Evolutionary conservation across 2,113 vertebrate species (phyloP).

Genomic region (Cyrtonyx montezumae): DNA sequence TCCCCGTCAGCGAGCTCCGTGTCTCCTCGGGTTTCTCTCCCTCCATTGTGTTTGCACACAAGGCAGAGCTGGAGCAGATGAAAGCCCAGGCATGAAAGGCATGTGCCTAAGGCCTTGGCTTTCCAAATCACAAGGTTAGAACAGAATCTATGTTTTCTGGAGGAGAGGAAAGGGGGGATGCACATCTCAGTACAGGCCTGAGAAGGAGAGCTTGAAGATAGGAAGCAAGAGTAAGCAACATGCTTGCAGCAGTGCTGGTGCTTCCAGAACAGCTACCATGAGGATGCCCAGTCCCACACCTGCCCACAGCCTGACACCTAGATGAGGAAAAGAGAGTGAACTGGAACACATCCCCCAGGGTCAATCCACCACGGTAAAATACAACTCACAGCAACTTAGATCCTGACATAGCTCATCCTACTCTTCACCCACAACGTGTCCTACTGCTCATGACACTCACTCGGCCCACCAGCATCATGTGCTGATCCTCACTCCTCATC

Average conservation of each 20-base stretch:
- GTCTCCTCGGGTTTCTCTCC: slow-evolving; percentile 47
- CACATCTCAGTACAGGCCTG: not conserved
- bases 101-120: slow-evolving; percentile 65
- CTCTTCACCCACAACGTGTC: not conserved
- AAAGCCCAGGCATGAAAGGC: slow-evolving; percentile 59
- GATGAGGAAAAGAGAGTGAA: not conserved
- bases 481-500: not conserved
- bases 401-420: not conserved
- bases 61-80: not conserved
- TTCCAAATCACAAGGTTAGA: slow-evolving; percentile 25
- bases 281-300: not conserved
- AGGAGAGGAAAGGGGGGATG: not conserved
- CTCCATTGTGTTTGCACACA: slow-evolving; percentile 6
- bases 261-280: not conserved
- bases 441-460: not conserved
- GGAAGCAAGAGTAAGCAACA: not conserved
- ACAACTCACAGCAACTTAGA: slow-evolving; percentile 11
- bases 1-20: not conserved
- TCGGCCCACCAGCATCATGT: not conserved
- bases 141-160: slow-evolving; percentile 17
- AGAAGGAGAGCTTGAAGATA: not conserved
- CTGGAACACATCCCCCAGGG: slow-evolving; percentile 35
- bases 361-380: not conserved
- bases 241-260: not conserved
- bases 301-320: not conserved